Conservation (phyloP, 2,113 vertebrate species). For the Hippopotamus amphibius region DNA sequence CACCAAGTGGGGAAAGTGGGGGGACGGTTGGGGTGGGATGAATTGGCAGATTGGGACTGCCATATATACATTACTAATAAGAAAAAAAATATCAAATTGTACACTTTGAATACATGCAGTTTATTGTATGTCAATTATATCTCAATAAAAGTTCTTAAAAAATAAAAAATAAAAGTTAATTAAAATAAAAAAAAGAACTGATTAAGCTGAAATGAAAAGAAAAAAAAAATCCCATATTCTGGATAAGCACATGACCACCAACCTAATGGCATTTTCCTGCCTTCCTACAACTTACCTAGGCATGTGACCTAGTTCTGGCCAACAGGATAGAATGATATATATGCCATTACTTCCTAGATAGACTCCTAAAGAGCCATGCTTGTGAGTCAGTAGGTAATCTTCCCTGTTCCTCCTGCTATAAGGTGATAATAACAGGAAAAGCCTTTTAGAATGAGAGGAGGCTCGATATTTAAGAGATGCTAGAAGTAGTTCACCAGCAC, state of each 20-base stretch:
- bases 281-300: background rate
- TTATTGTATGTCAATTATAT: too few species aligned
- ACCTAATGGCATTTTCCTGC: background rate
- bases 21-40: too few species aligned
- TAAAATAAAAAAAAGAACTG: too few species aligned
- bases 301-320: background rate
- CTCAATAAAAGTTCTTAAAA: too few species aligned
- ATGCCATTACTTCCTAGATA: background rate
- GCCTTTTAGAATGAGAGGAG: fast-evolving
- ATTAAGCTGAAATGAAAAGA: too few species aligned
- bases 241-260: background rate
- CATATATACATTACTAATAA: too few species aligned
- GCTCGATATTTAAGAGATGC: background rate
- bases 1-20: too few species aligned
- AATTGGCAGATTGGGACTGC: too few species aligned
- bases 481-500: background rate
- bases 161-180: too few species aligned
- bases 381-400: background rate
- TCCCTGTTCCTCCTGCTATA: background rate
- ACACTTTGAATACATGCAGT: too few species aligned
- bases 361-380: background rate
- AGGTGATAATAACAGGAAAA: background rate
- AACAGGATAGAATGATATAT: fast-evolving
- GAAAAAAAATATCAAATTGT: too few species aligned
- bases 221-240: background rate